phyloP scores from a whole-genome alignment of 1,140 invertebrate species.

The Tetraneura akinire region DNA sequence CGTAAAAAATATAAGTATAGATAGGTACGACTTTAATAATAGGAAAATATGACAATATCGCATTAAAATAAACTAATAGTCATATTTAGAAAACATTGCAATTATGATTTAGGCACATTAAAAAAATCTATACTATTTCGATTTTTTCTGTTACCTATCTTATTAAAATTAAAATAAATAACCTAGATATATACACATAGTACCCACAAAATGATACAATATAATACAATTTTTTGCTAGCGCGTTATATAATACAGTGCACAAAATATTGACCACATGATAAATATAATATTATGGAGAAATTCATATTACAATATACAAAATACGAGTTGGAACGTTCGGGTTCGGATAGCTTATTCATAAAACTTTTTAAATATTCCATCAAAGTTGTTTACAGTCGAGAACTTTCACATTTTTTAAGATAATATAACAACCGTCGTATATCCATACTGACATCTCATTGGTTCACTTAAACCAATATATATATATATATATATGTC shows the following conservation, averaged over 20 bases:
- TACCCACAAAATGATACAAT: background rate
- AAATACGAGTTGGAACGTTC: background rate
- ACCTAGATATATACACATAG: too few species aligned
- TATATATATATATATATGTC: too few species aligned
- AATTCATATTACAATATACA: background rate
- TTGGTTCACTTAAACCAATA: background rate
- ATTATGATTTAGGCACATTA: too few species aligned
- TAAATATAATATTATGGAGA: background rate
- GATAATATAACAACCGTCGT: conserved; percentile 8
- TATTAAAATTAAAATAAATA: too few species aligned
- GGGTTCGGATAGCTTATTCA: background rate
- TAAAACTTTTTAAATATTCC: conserved; percentile 8
- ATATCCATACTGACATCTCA: background rate
- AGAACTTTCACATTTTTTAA: background rate
- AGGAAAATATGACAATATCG: too few species aligned
- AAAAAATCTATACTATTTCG: too few species aligned
- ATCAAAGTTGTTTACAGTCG: background rate
- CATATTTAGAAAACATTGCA: too few species aligned
- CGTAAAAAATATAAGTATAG: too few species aligned
- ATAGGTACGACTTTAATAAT: too few species aligned
- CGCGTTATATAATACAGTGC: background rate
- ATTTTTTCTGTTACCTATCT: too few species aligned
- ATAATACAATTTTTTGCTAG: background rate
- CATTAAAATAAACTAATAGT: too few species aligned
- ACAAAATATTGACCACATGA: conserved; percentile 1